Percentiles rank a stretch among this genome's conserved stretches.
Conservation (phyloP, 2,797 vertebrate species). For the Heliangelus exortis region DNA sequence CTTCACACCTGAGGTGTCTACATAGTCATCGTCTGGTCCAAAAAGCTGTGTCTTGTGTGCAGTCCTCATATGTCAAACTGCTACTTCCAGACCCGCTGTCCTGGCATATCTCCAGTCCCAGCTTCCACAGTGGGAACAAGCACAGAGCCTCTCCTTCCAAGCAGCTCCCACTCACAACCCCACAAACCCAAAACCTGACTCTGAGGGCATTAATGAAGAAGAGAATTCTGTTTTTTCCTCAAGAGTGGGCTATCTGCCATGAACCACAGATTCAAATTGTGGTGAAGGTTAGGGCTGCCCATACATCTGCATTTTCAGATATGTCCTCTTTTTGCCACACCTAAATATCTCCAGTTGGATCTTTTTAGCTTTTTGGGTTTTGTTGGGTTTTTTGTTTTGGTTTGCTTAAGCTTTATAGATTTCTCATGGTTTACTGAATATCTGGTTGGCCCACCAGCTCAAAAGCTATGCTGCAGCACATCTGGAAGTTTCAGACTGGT, state of each 20-base stretch:
- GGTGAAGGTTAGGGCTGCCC: neutral
- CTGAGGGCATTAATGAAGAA: conserved; percentile 12
- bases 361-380: neutral
- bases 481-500: neutral
- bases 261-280: conserved; percentile 20
- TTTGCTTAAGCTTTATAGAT: neutral
- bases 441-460: neutral
- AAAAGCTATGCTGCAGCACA: neutral
- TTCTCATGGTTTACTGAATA: neutral
- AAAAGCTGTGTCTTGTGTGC: neutral
- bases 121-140: conserved; percentile 5
- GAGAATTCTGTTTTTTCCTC: conserved; percentile 4
- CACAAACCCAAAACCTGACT: neutral
- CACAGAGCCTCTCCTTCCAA: neutral
- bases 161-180: neutral
- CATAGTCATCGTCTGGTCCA: neutral
- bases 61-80: neutral
- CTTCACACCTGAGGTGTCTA: neutral
- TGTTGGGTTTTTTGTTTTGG: neutral
- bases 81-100: neutral
- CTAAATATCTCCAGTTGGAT: conserved; percentile 13
- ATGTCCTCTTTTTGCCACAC: conserved; percentile 4
- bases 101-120: neutral
- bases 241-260: conserved; percentile 24
- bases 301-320: conserved; percentile 26